Evolutionary conservation across 2,797 vertebrate genomes (phyloP).

Genomic region (Hypotaenidia philippensis): DNA sequence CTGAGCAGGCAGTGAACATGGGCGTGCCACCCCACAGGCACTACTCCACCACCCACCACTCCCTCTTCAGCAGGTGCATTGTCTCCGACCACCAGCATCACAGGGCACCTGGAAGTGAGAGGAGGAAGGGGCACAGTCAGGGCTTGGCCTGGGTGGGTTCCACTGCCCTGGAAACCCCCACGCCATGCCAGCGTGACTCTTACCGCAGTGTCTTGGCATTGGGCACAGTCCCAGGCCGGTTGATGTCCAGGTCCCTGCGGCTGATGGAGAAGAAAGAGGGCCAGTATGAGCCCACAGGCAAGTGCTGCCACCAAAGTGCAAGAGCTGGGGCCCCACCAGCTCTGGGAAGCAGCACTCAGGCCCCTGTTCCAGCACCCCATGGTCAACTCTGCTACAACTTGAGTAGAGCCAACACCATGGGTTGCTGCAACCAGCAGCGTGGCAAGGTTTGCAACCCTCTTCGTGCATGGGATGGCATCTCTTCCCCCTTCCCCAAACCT

Average conservation of each 20-base stretch:
- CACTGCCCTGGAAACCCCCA: accelerated
- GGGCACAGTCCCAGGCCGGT: conserved; percentile 89
- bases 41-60: conserved; percentile 87
- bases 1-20: neutral
- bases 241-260: conserved; percentile 96
- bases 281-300: neutral
- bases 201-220: conserved; percentile 95
- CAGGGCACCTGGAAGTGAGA: conserved; percentile 86
- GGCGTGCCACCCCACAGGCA: accelerated
- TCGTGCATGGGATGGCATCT: neutral
- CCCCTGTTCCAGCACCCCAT: accelerated
- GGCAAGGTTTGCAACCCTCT: neutral
- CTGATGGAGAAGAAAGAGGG: conserved; percentile 71
- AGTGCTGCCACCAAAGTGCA: neutral
- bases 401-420: accelerated
- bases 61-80: conserved; percentile 94
- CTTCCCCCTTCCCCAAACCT: neutral
- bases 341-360: accelerated
- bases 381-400: neutral
- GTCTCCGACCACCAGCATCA: conserved; percentile 97
- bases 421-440: neutral
- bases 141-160: neutral
- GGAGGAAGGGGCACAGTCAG: neutral
- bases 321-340: neutral
- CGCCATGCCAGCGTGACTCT: neutral